Base-by-base conservation (phyloP, 2,797 vertebrate genomes). In the Salmo trutta region DNA sequence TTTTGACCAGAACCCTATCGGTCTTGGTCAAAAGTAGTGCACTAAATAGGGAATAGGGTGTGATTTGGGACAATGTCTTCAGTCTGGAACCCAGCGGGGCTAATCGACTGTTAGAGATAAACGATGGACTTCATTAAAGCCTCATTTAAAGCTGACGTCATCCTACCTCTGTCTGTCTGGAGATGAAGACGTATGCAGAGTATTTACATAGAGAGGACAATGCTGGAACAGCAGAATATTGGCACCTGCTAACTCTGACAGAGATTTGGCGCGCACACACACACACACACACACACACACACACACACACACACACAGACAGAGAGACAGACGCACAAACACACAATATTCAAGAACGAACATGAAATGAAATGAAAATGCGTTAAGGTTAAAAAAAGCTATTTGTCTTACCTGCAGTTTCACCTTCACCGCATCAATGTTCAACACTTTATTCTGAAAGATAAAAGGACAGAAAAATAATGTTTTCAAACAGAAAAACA, bases 381-480 rank as follows among this genome's bases (percentile, higher is more conserved):
- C 10, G 41, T 12, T 47, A 47, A 12, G 2, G 41, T 10, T 16
- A n/a, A 10, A 17, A 47, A 21, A 15, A 36, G 8, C 21, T 41
- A 52, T 3, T n/a, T 31, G 7, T 56, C 73, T 89, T 82, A 93
- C 92, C 92, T 93, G 92, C 74, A 93, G 81, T 82, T 93, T 93
- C 73, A 93, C 89, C 78, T 93, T 93, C 69, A 91, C 77, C 0
- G 85, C 77, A 15, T 93, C 91, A n/a, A 93, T 87, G 77, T 4
- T 90, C 91, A 93, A 84, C 16, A 92, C 91, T 90, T 93, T 93
- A 88, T 93, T 93, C 92, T 93, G 91, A 53, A 90, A 89, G 69
- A 87, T 51, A 91, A 74, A 75, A 62, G 33, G 70, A 65, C 52
- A 36, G 74, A 51, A 27, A 15, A 24, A 16, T 75, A 21, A 10